Evolutionary conservation across 2,113 vertebrate species (phyloP).

Genomic region (Eublepharis macularius): DNA sequence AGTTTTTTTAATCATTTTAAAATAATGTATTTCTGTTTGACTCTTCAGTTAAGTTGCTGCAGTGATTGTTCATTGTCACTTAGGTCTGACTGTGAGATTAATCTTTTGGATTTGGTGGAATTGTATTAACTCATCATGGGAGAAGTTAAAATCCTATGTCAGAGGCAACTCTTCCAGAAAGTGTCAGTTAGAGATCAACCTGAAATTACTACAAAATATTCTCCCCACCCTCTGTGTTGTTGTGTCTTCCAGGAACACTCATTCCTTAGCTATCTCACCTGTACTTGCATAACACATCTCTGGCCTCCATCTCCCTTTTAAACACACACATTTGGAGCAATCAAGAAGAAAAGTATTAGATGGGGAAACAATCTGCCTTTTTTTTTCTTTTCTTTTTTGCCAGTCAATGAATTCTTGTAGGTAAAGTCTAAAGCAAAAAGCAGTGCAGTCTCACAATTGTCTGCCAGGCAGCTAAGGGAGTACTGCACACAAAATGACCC

Average conservation of each 20-base stretch:
- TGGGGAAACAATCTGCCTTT: conserved; percentile 20
- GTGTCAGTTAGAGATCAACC: conserved; percentile 4
- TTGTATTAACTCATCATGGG: not conserved
- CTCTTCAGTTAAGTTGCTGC: not conserved
- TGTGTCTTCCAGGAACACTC: conserved; percentile 14
- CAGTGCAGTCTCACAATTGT: conserved; percentile 13
- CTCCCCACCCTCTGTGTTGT: not conserved
- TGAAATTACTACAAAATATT: conserved; percentile 14
- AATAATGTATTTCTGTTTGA: too few species aligned
- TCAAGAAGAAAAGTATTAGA: conserved; percentile 20
- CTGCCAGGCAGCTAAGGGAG: conserved; percentile 4
- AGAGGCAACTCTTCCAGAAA: not conserved
- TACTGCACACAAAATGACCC: conserved; percentile 1
- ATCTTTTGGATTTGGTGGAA: not conserved
- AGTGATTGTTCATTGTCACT: not conserved
- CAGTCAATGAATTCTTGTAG: conserved; percentile 2
- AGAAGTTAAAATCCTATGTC: not conserved
- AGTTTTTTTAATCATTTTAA: not conserved
- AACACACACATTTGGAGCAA: not conserved
- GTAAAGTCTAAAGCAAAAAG: not conserved
- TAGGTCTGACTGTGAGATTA: not conserved
- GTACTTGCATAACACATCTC: not conserved
- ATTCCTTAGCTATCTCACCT: conserved; percentile 7
- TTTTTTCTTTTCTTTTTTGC: conserved; percentile 37
- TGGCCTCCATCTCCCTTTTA: not conserved